These are phyloP conservation scores for Falco cherrug DNA, from an alignment of 2,797 vertebrate genomes.

Conservation along the genomic window DNA sequence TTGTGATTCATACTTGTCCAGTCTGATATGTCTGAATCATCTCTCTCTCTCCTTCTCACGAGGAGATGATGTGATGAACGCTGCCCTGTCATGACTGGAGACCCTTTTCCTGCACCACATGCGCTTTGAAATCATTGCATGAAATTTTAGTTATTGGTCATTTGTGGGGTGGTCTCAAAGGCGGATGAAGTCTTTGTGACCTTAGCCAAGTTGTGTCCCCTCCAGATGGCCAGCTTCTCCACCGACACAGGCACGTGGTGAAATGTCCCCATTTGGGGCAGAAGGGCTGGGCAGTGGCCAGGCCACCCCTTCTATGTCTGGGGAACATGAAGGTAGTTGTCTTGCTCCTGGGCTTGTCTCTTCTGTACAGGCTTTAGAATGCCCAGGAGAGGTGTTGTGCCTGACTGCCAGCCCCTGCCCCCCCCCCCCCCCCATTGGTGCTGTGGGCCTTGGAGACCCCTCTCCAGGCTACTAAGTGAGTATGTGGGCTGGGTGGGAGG, in stretches of 20 bases:
- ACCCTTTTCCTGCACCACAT: neutral
- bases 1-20: conserved; percentile 11
- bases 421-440: fast-evolving
- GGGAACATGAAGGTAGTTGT: neutral
- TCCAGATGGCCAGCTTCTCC: neutral
- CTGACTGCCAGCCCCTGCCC: neutral
- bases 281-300: neutral
- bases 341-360: neutral
- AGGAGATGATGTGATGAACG: neutral
- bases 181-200: neutral
- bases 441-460: neutral
- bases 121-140: neutral
- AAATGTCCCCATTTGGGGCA: neutral
- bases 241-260: fast-evolving
- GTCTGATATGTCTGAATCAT: conserved; percentile 12
- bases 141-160: neutral
- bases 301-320: neutral
- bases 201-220: neutral
- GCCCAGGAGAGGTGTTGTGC: too few species aligned
- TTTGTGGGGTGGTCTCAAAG: neutral
- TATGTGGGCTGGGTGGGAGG: neutral
- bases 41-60: neutral
- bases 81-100: neutral
- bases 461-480: neutral
- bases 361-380: neutral